These are phyloP conservation scores for Pogonocichla stellata DNA, from an alignment of 2,113 vertebrate genomes.

Conservation along the genomic window DNA sequence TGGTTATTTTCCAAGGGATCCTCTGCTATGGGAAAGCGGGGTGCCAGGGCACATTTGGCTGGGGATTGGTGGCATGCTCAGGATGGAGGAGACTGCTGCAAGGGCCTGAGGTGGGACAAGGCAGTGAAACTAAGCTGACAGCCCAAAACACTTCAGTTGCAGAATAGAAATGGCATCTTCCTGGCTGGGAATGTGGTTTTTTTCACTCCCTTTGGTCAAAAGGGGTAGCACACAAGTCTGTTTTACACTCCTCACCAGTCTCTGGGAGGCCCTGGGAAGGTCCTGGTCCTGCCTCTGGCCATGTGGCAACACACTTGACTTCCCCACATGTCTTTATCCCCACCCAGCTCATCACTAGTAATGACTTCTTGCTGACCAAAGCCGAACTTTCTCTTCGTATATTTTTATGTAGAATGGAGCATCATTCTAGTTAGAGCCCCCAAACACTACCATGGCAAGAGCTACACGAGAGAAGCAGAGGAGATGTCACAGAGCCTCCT, in stretches of 20 bases:
- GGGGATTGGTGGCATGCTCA: neutral
- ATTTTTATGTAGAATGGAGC: neutral
- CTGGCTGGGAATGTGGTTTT: neutral
- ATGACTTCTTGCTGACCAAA: neutral
- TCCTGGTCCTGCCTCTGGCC: neutral
- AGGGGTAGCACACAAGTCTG: neutral
- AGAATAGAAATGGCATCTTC: neutral
- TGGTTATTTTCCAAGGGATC: neutral
- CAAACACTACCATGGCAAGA: neutral
- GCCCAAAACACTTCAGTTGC: neutral
- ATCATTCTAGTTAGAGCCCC: neutral
- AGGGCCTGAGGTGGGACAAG: neutral
- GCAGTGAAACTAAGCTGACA: neutral
- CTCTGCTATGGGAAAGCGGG: neutral
- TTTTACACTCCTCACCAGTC: neutral
- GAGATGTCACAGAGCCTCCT: neutral
- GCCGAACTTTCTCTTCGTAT: neutral
- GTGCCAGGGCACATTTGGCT: neutral
- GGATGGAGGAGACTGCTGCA: neutral
- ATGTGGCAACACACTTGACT: neutral
- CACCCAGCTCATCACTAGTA: neutral
- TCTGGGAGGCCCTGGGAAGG: neutral
- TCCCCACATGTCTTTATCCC: accelerated
- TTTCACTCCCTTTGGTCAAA: neutral
- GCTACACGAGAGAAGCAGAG: accelerated